Conservation (phyloP, 2,888 invertebrate genomes). For the Drosophila hamatofila region DNA sequence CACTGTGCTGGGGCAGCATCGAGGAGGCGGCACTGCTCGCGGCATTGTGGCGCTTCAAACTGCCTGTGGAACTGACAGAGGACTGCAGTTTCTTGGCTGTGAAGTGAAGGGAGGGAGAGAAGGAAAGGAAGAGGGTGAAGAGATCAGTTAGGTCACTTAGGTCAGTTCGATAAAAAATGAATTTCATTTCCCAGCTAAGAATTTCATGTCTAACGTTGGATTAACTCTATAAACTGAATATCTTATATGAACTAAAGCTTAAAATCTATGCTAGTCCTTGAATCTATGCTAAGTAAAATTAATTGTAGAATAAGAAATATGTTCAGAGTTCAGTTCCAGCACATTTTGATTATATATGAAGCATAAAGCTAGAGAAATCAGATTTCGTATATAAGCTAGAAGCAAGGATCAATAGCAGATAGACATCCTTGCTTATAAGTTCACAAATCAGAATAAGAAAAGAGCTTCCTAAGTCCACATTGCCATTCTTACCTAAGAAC, state of each 20-base stretch:
- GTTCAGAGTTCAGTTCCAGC: no score
- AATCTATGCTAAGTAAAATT: not conserved
- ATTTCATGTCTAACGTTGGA: not conserved
- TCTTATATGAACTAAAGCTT: not conserved
- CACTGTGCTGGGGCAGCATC: constrained; percentile 17
- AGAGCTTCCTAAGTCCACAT: not conserved
- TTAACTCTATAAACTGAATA: not conserved
- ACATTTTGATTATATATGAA: no score
- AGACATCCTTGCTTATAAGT: no score
- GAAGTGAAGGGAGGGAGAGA: not conserved
- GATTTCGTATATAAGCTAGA: no score
- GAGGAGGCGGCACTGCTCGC: constrained; percentile 25
- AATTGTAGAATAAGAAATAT: no score
- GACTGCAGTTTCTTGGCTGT: constrained; percentile 60
- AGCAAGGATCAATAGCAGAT: not conserved
- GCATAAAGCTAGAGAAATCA: no score
- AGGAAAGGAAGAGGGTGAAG: no score
- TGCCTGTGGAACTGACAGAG: constrained; percentile 48
- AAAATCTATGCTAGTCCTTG: not conserved
- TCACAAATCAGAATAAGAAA: no score
- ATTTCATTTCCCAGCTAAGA: no score
- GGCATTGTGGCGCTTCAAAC: constrained; percentile 56
- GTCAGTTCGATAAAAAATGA: no score
- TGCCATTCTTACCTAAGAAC: not conserved
- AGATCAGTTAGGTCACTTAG: no score